Evolutionary conservation across 2,113 vertebrate genomes (phyloP), one percentile per base, ranked within the genome.

Genomic region (Athene cunicularia): DNA sequence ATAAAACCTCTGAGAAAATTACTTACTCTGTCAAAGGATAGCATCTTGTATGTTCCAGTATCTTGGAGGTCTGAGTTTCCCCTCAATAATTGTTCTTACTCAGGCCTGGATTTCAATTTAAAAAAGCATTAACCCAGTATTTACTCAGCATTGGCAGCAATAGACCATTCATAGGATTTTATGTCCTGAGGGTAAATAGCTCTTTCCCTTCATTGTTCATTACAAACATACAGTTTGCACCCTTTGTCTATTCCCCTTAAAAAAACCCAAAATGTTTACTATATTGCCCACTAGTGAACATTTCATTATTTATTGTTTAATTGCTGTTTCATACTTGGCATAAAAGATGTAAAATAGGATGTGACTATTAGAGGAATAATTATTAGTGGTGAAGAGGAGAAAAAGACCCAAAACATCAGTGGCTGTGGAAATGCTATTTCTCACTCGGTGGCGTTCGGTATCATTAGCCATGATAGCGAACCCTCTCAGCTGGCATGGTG

Each of bases 281-380:
- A 1, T 53, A n/a, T 91, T 75, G 32, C 87, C 58, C 80, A 86
- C 66, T 49, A 89, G 84, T 0, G 3, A 87, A 73, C 45, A 56
- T 74, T 59, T 83, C 82, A 88, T 93, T 96, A 90, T 76, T 97
- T 96, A 93, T 88, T 95, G 90, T 60, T 82, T 88, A 94, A 95
- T 90, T 92, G 86, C 80, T 88, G 39, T 52, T 95, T 88, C 66
- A 37, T 58, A 47, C 62, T 82, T 88, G 66, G 49, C 85, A 35
- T 75, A 70, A 68, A 89, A 77, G 80, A 59, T 27, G 43, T 66
- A 39, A 70, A 80, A 75, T 24, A 49, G 75, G 49, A 52, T 90
- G 91, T 45, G 73, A 32, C 28, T 83, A 5, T 55, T 76, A 37
- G 60, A 71, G 86, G 66, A 75, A 33, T 37, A 30, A 88, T 77